Base-by-base conservation (phyloP, 2,113 vertebrate genomes). In the Tragelaphus buxtoni region DNA sequence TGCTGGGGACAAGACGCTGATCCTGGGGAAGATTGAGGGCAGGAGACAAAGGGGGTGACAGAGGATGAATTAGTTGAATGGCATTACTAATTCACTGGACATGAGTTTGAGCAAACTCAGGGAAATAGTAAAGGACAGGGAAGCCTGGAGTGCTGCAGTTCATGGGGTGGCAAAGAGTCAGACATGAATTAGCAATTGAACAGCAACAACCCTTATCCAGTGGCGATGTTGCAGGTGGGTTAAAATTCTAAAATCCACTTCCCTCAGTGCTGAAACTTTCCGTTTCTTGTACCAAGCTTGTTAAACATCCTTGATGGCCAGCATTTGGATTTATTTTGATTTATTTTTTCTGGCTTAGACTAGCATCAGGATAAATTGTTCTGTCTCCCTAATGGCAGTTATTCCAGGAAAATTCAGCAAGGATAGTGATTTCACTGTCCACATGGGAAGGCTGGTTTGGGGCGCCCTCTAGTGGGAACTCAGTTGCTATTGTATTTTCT, bases 381-480 rank as follows among this genome's bases (percentile, higher is more conserved):
- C 32, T 18, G 2, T 74, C 47, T 13, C n/a, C 42, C 4, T 63
- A 13, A 39, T 47, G 72, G 32, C 39, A 49, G 47, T 35, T 24
- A 65, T 84, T 77, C 65, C 56, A 14, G 90, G 53, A 83, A 74
- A 55, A 26, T 35, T 5, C 53, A 81, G 12, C 5, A 8, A 14
- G 30, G 55, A 26, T 88, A 13, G 49, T 53, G 49, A 76, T 32
- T 11, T 1, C 18, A 20, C 47, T 39, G 63, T 89, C 35, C 63
- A 61, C 30, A n/a, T 9, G 9, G 16, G n/a, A 81, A 74, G 12
- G 16, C 35, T 79, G 49, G 80, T 30, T 65, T 90, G 20, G 61
- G 12, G 56, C 0, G 63, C 92, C 85, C 56, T 90, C 96, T 97
- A 83, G 85, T 87, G 89, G 95, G 14, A 20, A 0, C 1, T 8